phyloP scores from a whole-genome alignment of 2,888 invertebrate genomes.

The Gerris lacustris region DNA sequence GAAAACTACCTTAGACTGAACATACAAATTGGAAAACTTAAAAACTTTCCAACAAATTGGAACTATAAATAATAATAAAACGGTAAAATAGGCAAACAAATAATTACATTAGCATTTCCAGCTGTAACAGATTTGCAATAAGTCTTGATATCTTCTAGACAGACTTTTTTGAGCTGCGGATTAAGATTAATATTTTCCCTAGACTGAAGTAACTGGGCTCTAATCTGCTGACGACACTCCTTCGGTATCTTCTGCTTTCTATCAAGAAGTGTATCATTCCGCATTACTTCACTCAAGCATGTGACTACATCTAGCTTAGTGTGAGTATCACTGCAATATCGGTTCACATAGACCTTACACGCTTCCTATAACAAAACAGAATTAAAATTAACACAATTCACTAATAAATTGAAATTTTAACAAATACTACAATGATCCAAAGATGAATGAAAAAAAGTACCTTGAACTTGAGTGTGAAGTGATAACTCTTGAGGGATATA shows the following conservation, averaged over 20 bases:
- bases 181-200: constrained; percentile 79
- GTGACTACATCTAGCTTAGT: constrained; percentile 55
- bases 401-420: too few species aligned
- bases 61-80: background rate
- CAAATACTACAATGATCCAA: background rate
- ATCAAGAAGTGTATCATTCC: constrained; percentile 70
- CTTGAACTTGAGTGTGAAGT: constrained; percentile 87
- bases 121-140: constrained; percentile 56
- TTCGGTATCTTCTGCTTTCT: constrained; percentile 68
- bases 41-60: background rate
- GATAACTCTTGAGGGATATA: constrained; percentile 82
- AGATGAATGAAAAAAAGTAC: constrained; percentile 10
- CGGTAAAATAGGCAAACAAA: background rate
- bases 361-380: constrained; percentile 45
- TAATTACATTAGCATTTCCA: constrained; percentile 48
- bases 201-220: constrained; percentile 82
- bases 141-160: constrained; percentile 61
- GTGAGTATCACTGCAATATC: constrained; percentile 52
- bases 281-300: constrained; percentile 79
- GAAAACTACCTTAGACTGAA: too few species aligned
- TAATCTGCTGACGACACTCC: constrained; percentile 80
- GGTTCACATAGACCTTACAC: constrained; percentile 66
- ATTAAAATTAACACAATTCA: background rate
- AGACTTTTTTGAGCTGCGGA: constrained; percentile 69
- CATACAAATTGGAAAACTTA: background rate